Conservation (phyloP, 2,797 vertebrate genomes). For the Ammospiza maritima region DNA sequence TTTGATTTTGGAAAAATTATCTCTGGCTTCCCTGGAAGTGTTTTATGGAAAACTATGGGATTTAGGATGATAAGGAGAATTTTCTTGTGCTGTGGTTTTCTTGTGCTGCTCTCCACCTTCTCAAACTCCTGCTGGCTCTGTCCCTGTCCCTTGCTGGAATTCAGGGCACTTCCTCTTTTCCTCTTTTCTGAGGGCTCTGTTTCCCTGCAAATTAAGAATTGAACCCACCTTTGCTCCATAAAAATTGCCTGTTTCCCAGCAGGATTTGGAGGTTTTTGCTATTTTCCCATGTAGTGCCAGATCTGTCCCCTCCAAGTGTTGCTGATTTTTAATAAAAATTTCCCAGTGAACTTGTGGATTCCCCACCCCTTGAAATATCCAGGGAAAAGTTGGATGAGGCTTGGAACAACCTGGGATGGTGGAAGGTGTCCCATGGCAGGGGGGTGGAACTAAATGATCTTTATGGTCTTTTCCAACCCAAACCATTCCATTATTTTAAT, state of each 20-base stretch:
- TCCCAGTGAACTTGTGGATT: neutral
- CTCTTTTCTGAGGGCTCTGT: neutral
- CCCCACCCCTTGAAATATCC: neutral
- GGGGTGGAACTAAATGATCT: neutral
- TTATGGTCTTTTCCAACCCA: neutral
- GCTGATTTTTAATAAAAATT: neutral
- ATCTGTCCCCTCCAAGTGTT: neutral
- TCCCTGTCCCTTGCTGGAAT: neutral
- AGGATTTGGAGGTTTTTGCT: neutral
- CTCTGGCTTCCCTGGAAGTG: accelerated
- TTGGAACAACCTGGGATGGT: neutral
- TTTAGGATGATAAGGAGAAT: accelerated
- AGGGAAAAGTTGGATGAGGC: neutral
- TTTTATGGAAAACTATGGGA: neutral
- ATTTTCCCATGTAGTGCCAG: neutral
- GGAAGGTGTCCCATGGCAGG: neutral
- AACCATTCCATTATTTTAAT: neutral
- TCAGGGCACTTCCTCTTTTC: neutral
- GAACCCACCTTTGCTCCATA: neutral
- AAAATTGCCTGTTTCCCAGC: neutral
- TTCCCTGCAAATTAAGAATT: neutral
- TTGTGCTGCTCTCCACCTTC: neutral
- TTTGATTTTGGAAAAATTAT: neutral
- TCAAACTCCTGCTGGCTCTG: neutral
- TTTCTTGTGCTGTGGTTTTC: neutral